Base-by-base conservation (phyloP, 30 jellyfish, hydroid and myxozoan species). In the Aurelia sp. region DNA sequence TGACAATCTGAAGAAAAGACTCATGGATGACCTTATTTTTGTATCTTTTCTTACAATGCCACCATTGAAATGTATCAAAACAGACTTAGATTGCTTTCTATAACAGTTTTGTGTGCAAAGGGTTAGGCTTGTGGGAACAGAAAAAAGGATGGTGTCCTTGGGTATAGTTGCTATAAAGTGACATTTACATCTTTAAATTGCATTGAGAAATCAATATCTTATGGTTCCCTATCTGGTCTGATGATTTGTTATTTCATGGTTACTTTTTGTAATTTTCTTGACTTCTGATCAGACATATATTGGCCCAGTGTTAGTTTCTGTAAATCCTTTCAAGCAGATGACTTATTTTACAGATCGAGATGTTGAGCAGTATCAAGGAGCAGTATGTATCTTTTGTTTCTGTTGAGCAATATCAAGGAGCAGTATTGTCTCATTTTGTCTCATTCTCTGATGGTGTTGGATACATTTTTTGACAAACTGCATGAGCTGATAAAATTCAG, bases 291-390 rank as follows among this genome's bases (percentile, higher is more conserved):
- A 95, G 99, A 96, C 99, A 60, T 96, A 96, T 71, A 96, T 96
- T 57, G 99, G 99, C n/a, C 98, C 98, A n/a, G 99, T 96, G 9
- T 96, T 96, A 64, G 98, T 96, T 12, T 92, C 99, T 70, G 98
- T 96, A 10, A 96, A 96, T 84, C 99, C 99, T 7, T 96, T 96
- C 86, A 96, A 96, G 76, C 97, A 88, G 84, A 63, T 96, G 91
- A 76, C 99, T 8, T 96, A 96, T 70, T 96, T 96, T 75, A 90
- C 99, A 41, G 99, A 96, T 52, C 81, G 88, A 73, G 99, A 96
- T 87, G 81, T 96, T 76, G 98, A 96, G 59, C 90, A 74, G 69
- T 96, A 96, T 73, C 97, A 87, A 79, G 98, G 98, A 58, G 98
- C 99, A 7, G 99, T 96, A 78, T 74, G 99, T 71, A 20, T 31